phyloP scores from a whole-genome alignment of 2,113 vertebrate genomes.

The Peucedramus taeniatus region DNA sequence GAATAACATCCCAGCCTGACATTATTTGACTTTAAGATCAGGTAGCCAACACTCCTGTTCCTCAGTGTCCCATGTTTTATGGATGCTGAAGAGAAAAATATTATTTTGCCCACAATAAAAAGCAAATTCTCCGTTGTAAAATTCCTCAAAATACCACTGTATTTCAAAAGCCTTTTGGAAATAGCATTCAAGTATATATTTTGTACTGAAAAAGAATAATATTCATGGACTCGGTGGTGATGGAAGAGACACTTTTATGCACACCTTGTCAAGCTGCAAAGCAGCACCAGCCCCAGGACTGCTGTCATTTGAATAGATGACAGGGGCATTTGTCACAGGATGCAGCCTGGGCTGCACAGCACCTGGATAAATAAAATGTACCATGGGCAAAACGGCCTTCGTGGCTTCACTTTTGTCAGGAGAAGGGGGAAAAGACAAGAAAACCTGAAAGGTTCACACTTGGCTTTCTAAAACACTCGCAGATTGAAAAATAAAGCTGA shows the following conservation, averaged over 20 bases:
- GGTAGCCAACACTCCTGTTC: background rate
- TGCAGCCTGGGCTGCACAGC: background rate
- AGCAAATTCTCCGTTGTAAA: background rate
- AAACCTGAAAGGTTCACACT: background rate
- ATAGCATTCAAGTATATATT: background rate
- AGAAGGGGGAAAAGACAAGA: background rate
- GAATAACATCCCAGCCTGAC: background rate
- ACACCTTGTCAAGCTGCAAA: conserved; percentile 18
- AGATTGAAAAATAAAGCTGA: conserved; percentile 18
- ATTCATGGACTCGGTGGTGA: background rate
- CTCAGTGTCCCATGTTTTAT: background rate
- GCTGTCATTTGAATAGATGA: background rate
- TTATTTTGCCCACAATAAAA: background rate
- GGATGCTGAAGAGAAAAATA: background rate
- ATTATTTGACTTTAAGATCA: background rate
- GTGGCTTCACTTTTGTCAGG: background rate
- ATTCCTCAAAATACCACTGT: background rate
- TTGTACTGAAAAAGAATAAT: background rate
- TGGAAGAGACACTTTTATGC: conserved; percentile 7
- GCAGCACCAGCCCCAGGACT: background rate
- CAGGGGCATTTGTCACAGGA: conserved; percentile 42
- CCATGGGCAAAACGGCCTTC: background rate
- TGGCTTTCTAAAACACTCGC: background rate
- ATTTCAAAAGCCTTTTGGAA: conserved; percentile 8
- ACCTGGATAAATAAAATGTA: background rate